These are phyloP conservation scores for Takifugu ocellatus DNA, from an alignment of 2,797 vertebrate species.

Conservation along the genomic window DNA sequence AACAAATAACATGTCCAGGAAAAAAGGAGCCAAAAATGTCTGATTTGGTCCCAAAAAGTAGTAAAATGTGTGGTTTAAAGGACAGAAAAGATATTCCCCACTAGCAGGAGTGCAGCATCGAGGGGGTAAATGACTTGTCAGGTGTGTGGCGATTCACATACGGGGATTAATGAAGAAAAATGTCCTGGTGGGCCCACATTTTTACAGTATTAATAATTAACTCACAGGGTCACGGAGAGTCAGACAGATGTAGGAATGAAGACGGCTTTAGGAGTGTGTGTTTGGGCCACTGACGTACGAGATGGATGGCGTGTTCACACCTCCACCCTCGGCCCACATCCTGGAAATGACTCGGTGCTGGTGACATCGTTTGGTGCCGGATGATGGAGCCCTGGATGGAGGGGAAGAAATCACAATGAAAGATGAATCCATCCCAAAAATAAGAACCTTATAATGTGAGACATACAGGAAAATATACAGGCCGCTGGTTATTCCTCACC, in stretches of 20 bases:
- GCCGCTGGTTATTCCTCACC: no score
- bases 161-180: conserved; percentile 60
- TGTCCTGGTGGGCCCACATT: conserved; percentile 45
- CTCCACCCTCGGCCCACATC: neutral
- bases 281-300: neutral
- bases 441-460: neutral
- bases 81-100: neutral
- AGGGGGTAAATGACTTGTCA: conserved; percentile 50
- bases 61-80: neutral
- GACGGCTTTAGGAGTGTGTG: conserved; percentile 7
- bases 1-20: conserved; percentile 1
- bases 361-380: neutral
- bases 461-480: no score
- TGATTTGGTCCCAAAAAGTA: neutral
- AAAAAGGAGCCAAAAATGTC: conserved; percentile 6
- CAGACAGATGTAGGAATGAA: conserved; percentile 6
- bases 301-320: neutral
- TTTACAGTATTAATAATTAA: conserved; percentile 58
- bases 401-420: neutral
- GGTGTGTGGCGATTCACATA: conserved; percentile 43
- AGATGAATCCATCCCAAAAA: neutral
- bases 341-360: neutral
- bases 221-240: conserved; percentile 29
- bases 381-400: neutral
- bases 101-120: no score